phyloP scores from a whole-genome alignment of 92 coral and sea anemone species.

The Parazoanthus atlanticus region DNA sequence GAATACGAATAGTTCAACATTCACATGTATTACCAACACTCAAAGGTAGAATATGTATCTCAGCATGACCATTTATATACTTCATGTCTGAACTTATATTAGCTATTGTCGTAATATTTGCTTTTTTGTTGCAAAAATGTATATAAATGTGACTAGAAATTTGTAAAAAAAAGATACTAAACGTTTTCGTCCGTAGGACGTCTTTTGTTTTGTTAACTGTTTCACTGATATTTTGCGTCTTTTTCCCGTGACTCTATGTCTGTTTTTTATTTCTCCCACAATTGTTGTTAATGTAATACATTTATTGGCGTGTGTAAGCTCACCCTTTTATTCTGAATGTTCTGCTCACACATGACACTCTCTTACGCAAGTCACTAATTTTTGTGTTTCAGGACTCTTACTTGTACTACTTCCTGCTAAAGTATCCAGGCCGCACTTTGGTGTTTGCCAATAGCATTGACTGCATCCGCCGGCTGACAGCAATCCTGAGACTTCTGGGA shows the following conservation, averaged over 20 bases:
- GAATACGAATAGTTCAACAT: no score
- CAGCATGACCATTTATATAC: no score
- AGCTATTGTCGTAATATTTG: no score
- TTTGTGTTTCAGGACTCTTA: constrained; percentile 71
- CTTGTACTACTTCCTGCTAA: constrained; percentile 85
- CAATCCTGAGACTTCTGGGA: constrained; percentile 76
- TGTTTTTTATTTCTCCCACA: not conserved
- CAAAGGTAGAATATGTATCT: no score
- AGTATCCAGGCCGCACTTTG: constrained; percentile 94
- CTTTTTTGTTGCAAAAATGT: no score
- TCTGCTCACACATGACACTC: no score
- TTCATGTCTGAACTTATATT: no score
- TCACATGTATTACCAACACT: no score
- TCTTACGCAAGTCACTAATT: no score
- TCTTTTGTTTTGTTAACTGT: not conserved
- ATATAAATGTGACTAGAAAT: no score
- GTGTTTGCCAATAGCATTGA: constrained; percentile 94
- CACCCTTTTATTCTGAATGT: not conserved
- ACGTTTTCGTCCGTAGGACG: not conserved
- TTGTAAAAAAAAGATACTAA: no score
- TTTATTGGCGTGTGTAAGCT: no score
- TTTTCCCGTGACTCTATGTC: not conserved
- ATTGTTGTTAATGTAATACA: not conserved
- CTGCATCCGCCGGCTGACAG: constrained; percentile 88
- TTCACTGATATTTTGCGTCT: not conserved